Percentiles rank a stretch among this genome's conserved stretches.
Conservation (phyloP, 23 tunicate species). For the Ascidia mentula region DNA sequence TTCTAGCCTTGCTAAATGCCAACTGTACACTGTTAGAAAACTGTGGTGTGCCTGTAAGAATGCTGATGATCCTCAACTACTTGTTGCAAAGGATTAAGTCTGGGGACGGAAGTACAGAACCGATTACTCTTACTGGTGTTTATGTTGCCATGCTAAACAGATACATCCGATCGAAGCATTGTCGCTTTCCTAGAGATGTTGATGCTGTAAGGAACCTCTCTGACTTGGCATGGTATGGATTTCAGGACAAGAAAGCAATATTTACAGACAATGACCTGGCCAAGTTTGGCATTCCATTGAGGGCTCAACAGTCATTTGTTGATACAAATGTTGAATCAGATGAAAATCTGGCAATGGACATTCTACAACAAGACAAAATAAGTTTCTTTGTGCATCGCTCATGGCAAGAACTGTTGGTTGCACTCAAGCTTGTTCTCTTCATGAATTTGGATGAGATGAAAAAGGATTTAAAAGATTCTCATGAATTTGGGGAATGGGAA, state of each 20-base stretch:
- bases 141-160: not conserved
- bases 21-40: not conserved
- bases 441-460: not conserved
- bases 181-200: not conserved
- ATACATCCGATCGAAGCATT: not conserved
- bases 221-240: not conserved
- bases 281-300: not conserved
- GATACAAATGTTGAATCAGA: not conserved
- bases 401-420: slow-evolving; percentile 5
- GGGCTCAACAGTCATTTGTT: not conserved
- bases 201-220: not conserved
- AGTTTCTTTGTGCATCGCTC: not conserved
- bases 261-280: not conserved
- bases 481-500: not conserved
- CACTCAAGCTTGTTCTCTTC: not conserved
- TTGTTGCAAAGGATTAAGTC: too few relatives aligned
- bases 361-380: not conserved
- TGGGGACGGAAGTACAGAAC: not conserved
- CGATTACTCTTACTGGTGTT: not conserved
- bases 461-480: not conserved
- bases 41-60: not conserved
- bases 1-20: not conserved
- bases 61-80: not conserved
- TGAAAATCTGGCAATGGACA: not conserved
- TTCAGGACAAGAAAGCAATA: not conserved